phyloP scores from a whole-genome alignment of 2,888 invertebrate genomes.

The Subacronicta megacephala region DNA sequence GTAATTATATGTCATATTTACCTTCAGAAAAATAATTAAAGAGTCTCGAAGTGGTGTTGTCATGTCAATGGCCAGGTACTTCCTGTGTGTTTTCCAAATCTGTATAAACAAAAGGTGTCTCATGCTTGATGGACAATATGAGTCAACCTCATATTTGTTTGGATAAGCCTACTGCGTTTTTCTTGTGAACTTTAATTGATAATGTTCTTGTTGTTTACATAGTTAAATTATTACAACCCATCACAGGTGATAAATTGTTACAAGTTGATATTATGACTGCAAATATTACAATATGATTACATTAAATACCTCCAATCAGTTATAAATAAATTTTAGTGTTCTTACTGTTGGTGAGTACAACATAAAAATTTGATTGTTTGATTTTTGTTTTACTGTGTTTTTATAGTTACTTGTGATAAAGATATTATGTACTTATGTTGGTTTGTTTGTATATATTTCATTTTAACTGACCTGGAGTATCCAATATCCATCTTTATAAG shows the following conservation, averaged over 20 bases:
- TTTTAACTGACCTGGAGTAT: no score
- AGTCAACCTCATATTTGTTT: constrained; percentile 29
- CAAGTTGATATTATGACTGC: constrained; percentile 26
- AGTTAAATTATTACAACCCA: constrained; percentile 19
- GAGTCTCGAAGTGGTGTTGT: constrained; percentile 37
- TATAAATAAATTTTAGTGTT: not conserved
- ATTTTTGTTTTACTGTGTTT: not conserved
- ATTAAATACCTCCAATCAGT: not conserved
- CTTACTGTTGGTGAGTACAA: no score
- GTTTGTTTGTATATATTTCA: no score
- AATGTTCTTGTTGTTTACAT: constrained; percentile 43
- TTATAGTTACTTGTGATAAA: no score
- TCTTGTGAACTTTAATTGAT: constrained; percentile 10
- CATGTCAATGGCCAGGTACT: constrained; percentile 48
- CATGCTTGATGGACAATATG: constrained; percentile 27
- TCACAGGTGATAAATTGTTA: constrained; percentile 3
- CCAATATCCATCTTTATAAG: no score
- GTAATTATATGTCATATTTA: constrained; percentile 59
- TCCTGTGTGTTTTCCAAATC: constrained; percentile 56
- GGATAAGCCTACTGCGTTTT: constrained; percentile 12
- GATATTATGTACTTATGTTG: no score
- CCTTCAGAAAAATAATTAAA: constrained; percentile 48
- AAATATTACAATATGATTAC: constrained; percentile 32
- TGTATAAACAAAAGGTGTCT: constrained; percentile 66
- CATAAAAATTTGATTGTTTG: no score